Percentiles rank a stretch among this genome's conserved stretches.
Conservation (phyloP, 2,888 invertebrate genomes). For the Plemyria rubiginata region DNA sequence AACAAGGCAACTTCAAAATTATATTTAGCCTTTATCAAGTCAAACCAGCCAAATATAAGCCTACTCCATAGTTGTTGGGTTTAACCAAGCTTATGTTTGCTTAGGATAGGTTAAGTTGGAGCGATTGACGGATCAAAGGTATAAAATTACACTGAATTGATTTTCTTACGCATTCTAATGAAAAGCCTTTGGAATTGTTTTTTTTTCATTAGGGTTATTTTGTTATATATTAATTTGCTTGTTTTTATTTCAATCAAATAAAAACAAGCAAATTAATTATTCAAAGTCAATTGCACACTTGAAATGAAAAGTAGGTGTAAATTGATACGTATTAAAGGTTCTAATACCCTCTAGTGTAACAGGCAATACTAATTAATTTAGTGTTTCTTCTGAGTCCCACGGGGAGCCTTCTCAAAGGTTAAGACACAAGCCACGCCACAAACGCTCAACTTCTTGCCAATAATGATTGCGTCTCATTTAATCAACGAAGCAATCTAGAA, state of each 20-base stretch:
- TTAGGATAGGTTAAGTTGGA: constrained; percentile 62
- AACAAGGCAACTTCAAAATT: constrained; percentile 48
- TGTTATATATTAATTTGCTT: not conserved
- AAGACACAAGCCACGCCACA: not conserved
- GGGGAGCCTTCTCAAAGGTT: not conserved
- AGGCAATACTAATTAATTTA: not conserved
- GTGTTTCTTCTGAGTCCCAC: not conserved
- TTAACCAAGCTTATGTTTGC: constrained; percentile 57
- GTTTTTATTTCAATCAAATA: no score
- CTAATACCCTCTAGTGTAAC: no score
- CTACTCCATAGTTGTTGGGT: constrained; percentile 44
- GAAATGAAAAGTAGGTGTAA: not conserved
- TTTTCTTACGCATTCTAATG: constrained; percentile 44
- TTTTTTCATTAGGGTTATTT: constrained; percentile 10
- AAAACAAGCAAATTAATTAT: no score
- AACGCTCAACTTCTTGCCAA: constrained; percentile 10
- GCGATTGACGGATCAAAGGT: constrained; percentile 69
- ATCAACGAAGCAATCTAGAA: constrained; percentile 46
- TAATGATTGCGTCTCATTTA: constrained; percentile 38
- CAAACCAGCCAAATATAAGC: constrained; percentile 45
- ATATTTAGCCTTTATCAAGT: constrained; percentile 44
- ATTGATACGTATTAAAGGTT: not conserved
- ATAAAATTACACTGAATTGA: constrained; percentile 58
- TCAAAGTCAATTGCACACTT: no score
- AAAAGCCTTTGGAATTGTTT: constrained; percentile 4